phyloP scores from a whole-genome alignment of 2,888 invertebrate species.

The Eupeodes latifasciatus region DNA sequence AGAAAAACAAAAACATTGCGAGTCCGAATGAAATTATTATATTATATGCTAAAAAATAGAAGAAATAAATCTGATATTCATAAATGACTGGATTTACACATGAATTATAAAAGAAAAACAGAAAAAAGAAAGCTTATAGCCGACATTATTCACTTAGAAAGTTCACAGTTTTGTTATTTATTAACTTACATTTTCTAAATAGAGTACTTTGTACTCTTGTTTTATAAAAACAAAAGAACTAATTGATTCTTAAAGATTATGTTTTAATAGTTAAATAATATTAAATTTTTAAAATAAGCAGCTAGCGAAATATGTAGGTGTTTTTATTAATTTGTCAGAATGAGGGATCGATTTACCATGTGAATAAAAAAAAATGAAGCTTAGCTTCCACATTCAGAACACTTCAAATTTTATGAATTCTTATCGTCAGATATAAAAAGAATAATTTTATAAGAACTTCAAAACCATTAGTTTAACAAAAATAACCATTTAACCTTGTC shows the following conservation, averaged over 20 bases:
- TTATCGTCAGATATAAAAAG: no score
- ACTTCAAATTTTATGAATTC: no score
- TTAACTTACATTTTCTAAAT: constrained; percentile 47
- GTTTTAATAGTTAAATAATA: not conserved
- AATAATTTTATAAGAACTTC: no score
- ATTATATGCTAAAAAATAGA: constrained; percentile 26
- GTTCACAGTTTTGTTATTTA: constrained; percentile 54
- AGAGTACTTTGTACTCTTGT: constrained; percentile 65
- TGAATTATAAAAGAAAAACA: constrained; percentile 43
- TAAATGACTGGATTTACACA: constrained; percentile 73
- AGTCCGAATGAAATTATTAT: constrained; percentile 33
- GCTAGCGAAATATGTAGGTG: not conserved
- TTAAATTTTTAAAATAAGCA: not conserved
- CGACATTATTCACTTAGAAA: constrained; percentile 28
- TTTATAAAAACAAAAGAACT: constrained; percentile 38
- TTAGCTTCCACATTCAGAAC: no score
- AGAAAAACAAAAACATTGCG: constrained; percentile 32
- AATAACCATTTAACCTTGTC: no score
- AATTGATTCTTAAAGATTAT: constrained; percentile 18
- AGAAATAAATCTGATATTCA: constrained; percentile 49
- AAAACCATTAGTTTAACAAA: no score
- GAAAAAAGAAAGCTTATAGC: constrained; percentile 33
- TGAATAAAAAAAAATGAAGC: not conserved
- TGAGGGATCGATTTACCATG: not conserved
- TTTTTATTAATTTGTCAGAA: constrained; percentile 13